Evolutionary conservation across 2,797 vertebrate species (phyloP), one percentile per base, ranked within the genome.

Genomic region (Hippocampus kuda): DNA sequence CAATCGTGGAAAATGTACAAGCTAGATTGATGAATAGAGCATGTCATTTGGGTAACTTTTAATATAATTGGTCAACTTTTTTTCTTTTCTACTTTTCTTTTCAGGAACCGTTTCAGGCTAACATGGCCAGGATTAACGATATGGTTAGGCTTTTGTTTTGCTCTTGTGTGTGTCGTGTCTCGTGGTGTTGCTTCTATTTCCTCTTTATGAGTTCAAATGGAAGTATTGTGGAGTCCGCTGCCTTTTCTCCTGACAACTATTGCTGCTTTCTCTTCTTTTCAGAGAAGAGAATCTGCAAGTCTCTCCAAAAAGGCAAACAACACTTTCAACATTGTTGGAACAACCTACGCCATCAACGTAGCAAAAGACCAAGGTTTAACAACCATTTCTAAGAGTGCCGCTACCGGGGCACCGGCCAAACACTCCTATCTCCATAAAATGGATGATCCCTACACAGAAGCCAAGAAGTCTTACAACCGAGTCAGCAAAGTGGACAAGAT

Each of bases 401-500:
- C 88, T 27, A 59, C 88, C 0, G 77, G 63, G 1, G 56, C 90
- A 2, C 72, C 91, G 46, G 11, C 81, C 84, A 89, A 85, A 74
- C 88, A 89, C 69, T 76, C 73, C 71, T 88, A 70, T 73, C 72
- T 93, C 56, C 91, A 93, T 65, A 94, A 87, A 51, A 81, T 94
- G 84, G 95, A 96, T 27, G 95, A 96, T 69, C 89, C 91, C 26
- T 92, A 92, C 72, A 93, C 90, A 27, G 96, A 98, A 72, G 93
- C 90, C 78, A 98, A 93, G 89, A 96, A 96, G 82, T 96, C 96
- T 41, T 99, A 98, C 91, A 99, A 99, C 88, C 98, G 97, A 0
- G 97, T 99, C 90, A 99, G 97, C 92, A 97, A 95, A 91, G 96
- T 99, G 87, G 97, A 99, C 92, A 98, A 99, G 91, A 97, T 99